phyloP scores from a whole-genome alignment of 2,888 invertebrate genomes.

The Brenthis hecate region DNA sequence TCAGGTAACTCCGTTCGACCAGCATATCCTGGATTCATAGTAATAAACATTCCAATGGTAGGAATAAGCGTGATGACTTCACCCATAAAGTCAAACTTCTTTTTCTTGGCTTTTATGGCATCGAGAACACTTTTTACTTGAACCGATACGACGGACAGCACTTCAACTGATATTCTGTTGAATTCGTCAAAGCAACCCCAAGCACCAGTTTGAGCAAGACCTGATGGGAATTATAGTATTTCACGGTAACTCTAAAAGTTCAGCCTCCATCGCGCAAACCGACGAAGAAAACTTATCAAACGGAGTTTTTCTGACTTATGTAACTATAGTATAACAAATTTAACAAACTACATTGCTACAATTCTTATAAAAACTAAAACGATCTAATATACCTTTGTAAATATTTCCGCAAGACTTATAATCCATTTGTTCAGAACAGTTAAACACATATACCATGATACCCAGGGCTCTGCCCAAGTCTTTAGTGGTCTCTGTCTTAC shows the following conservation, averaged over 20 bases:
- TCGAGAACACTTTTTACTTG: conserved; percentile 94
- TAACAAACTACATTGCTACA: too few relatives aligned
- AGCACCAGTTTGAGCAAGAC: conserved; percentile 96
- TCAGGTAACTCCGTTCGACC: conserved; percentile 95
- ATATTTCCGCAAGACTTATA: conserved; percentile 97
- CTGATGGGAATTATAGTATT: conserved; percentile 45
- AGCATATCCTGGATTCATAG: conserved; percentile 98
- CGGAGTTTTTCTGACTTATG: too few relatives aligned
- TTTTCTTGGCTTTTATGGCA: conserved; percentile 91
- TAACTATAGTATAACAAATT: too few relatives aligned
- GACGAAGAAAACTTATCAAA: too few relatives aligned
- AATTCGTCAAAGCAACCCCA: conserved; percentile 99
- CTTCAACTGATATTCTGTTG: conserved; percentile 96
- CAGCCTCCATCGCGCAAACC: too few relatives aligned
- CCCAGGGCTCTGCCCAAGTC: conserved; percentile 96
- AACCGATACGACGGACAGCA: conserved; percentile 96
- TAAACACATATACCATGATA: conserved; percentile 98
- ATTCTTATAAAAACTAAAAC: too few relatives aligned
- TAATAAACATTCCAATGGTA: conserved; percentile 95
- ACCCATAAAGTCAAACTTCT: conserved; percentile 92
- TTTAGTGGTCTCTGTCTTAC: conserved; percentile 98
- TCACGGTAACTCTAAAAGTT: background rate
- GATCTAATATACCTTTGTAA: conserved; percentile 86
- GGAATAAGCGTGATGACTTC: conserved; percentile 88
- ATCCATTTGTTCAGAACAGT: conserved; percentile 98